Evolutionary conservation across 2,797 vertebrate genomes (phyloP).

Genomic region (Epinephelus malabaricus): DNA sequence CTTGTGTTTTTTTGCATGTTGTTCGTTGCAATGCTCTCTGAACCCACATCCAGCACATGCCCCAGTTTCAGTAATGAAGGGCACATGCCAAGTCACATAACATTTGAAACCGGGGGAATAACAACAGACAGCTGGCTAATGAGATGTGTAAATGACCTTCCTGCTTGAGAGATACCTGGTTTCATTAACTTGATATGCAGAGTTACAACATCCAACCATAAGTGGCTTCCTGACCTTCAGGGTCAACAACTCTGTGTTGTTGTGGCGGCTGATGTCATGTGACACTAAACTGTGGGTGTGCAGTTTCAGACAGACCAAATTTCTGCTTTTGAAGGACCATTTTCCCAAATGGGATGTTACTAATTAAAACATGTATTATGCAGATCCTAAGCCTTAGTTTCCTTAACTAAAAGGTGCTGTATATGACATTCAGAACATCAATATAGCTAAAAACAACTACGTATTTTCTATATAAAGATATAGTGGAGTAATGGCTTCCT

Average conservation of each 20-base stretch:
- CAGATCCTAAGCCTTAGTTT: not conserved
- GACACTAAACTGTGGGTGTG: conserved; percentile 41
- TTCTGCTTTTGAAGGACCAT: not conserved
- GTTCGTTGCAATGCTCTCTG: not conserved
- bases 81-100: conserved; percentile 27
- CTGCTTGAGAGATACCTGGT: conserved; percentile 33
- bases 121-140: conserved; percentile 60
- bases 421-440: too few species aligned
- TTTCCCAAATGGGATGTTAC: not conserved
- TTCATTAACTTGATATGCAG: conserved; percentile 56
- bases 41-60: conserved; percentile 12
- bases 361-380: not conserved
- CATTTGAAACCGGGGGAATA: conserved; percentile 40
- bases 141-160: conserved; percentile 63
- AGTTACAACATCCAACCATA: conserved; percentile 43
- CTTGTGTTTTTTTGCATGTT: not conserved
- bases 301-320: conserved; percentile 33
- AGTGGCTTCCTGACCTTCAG: conserved; percentile 48
- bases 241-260: conserved; percentile 55
- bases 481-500: too few species aligned
- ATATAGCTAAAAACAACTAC: too few species aligned
- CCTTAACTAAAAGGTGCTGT: not conserved
- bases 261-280: conserved; percentile 47
- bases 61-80: conserved; percentile 32
- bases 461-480: too few species aligned